Evolutionary conservation across 2,797 vertebrate genomes (phyloP).

Genomic region (Malacoctenus gilli): DNA sequence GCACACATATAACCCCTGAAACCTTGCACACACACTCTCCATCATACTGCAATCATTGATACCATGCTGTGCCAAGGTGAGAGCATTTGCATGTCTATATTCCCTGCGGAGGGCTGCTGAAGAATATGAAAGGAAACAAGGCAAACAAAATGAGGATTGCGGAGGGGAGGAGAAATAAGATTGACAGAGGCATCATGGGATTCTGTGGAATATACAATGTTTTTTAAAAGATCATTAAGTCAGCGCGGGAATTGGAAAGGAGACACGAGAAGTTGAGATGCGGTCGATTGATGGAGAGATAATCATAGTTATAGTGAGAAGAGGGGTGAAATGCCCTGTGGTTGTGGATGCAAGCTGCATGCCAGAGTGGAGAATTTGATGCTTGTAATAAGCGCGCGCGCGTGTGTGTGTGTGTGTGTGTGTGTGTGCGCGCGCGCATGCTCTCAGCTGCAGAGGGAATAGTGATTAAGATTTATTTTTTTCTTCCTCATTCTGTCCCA

Average conservation of each 20-base stretch:
- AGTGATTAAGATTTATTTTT: constrained; percentile 18
- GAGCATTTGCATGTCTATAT: constrained; percentile 5
- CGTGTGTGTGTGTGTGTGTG: constrained; percentile 6
- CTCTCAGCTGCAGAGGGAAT: constrained; percentile 13
- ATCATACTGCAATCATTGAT: background rate
- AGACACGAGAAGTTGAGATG: constrained; percentile 30
- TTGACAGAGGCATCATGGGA: constrained; percentile 21
- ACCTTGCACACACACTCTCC: background rate
- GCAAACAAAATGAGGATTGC: constrained; percentile 16
- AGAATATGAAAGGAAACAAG: constrained; percentile 15
- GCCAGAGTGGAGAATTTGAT: constrained; percentile 11
- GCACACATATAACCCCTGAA: background rate
- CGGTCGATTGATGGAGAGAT: constrained; percentile 22
- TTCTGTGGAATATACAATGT: constrained; percentile 5
- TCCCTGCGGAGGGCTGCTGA: background rate
- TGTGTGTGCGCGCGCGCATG: background rate
- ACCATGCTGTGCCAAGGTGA: constrained; percentile 14
- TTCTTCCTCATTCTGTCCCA: constrained; percentile 8
- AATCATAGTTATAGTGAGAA: constrained; percentile 35
- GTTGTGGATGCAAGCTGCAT: constrained; percentile 32
- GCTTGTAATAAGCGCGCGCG: constrained; percentile 16
- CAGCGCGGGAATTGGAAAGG: constrained; percentile 23
- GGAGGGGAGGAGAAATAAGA: constrained; percentile 1
- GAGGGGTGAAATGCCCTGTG: constrained; percentile 11
- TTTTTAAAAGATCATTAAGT: constrained; percentile 34